phyloP scores from a whole-genome alignment of 2,113 vertebrate species.

The Leucosticte australis region DNA sequence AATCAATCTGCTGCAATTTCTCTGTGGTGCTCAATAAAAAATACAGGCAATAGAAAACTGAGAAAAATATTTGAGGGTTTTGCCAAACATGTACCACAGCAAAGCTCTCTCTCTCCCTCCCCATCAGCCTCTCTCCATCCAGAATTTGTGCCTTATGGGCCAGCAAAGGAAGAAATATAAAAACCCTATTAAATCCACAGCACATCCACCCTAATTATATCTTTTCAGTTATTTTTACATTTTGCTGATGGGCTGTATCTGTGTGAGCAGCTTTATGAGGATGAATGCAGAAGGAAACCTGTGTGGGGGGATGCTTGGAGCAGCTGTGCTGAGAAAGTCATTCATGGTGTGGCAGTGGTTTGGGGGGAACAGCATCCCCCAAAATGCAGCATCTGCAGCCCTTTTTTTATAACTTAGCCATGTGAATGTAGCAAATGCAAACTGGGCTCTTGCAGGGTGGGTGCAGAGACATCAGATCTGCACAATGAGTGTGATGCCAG shows the following conservation, averaged over 20 bases:
- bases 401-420: neutral
- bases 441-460: neutral
- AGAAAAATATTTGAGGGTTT: slow-evolving; percentile 17
- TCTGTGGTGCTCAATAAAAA: neutral
- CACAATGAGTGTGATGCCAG: neutral
- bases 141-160: neutral
- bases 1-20: slow-evolving; percentile 41
- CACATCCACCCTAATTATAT: neutral
- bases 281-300: neutral
- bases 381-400: neutral
- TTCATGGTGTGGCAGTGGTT: neutral
- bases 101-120: neutral
- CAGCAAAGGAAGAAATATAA: neutral
- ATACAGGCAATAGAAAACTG: neutral
- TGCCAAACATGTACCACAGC: neutral
- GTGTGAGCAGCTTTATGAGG: neutral
- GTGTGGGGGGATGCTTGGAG: fast-evolving
- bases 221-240: slow-evolving; percentile 40
- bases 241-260: slow-evolving; percentile 28
- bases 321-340: neutral
- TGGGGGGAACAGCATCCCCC: neutral
- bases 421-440: neutral
- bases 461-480: neutral
- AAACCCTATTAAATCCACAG: neutral
- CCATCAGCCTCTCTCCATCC: neutral